Evolutionary conservation across 2,888 invertebrate genomes (phyloP), one percentile per base, ranked within the genome.

Genomic region (Oconnorella tubifera): DNA sequence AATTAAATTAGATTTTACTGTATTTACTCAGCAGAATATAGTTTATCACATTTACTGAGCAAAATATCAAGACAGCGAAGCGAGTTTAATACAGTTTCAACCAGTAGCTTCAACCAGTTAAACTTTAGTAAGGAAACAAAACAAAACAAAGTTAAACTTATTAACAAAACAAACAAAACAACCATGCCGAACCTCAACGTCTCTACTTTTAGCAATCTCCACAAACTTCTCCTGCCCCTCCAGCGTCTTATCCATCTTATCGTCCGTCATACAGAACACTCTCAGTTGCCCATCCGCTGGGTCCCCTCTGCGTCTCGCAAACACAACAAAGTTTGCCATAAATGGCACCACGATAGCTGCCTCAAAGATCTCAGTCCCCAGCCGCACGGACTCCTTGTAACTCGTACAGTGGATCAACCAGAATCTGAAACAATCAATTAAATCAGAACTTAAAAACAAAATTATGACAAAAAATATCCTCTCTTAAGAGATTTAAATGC

Each of bases 191-290:
- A 93, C 95, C 88, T 98, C 98, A 62, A 98, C 96, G 81, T 98
- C 98, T 70, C 95, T 86, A 80, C 96, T 96, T 82, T 97, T 94
- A 50, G 98, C 97, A 25, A 99, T 96, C 85, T 99, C 97, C n/a
- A 90, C 89, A 83, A 97, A 99, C 74, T 97, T 80, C 72, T 82
- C 81, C 70, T 85, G 84, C 68, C 81, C 82, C 83, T 99, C 99
- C 63, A 99, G 85, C 0, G 99, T 97, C 83, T 99, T 99, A 78
- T 99, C 98, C 80, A 99, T 98, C 77, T 92, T 94, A 81, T 99
- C 99, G 81, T 99, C 99, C n/a, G 99, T 99, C 88, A 99, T 98
- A 82, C 99, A 99, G 86, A 99, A 99, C 77, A 99, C 93, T 49
- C 98, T 87, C 58, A 98, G 75, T 53, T 78, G 77, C 59, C 49